Percentiles rank a stretch among this genome's conserved stretches.
These are phyloP conservation scores for Gymnobelideus leadbeateri DNA, from an alignment of 2,113 vertebrate species.

Conservation along the genomic window DNA sequence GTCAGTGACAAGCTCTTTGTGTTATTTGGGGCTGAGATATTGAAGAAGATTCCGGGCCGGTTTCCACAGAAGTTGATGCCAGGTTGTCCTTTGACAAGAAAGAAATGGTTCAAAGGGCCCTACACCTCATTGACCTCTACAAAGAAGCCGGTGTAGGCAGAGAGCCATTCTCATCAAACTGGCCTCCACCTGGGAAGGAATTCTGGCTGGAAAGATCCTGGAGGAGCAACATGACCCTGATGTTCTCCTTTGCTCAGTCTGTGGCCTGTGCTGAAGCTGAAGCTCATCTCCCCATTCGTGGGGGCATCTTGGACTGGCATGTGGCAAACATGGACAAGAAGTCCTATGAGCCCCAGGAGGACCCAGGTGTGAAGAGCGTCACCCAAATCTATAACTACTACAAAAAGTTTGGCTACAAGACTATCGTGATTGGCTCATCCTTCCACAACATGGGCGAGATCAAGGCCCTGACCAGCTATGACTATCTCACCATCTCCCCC, in stretches of 20 bases:
- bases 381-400: slow-evolving; percentile 99
- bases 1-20: slow-evolving; percentile 97
- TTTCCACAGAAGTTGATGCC: slow-evolving; percentile 97
- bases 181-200: slow-evolving; percentile 98
- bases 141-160: slow-evolving; percentile 92
- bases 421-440: slow-evolving; percentile 98
- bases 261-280: slow-evolving; percentile 97
- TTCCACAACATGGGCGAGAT: slow-evolving; percentile 96
- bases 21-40: slow-evolving; percentile 94
- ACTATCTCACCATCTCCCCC: slow-evolving; percentile 97
- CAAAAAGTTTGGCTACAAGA: slow-evolving; percentile 96
- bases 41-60: slow-evolving; percentile 96
- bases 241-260: slow-evolving; percentile 99
- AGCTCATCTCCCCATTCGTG: slow-evolving; percentile 96
- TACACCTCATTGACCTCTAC: slow-evolving; percentile 92
- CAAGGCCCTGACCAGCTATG: slow-evolving; percentile 94
- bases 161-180: slow-evolving; percentile 95
- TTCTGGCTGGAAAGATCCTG: slow-evolving; percentile 96
- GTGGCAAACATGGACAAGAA: slow-evolving; percentile 94
- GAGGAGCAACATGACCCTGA: slow-evolving; percentile 99
- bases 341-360: slow-evolving; percentile 90
- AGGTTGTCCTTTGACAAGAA: slow-evolving; percentile 97
- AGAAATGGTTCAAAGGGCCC: slow-evolving; percentile 92
- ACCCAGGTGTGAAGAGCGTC: slow-evolving; percentile 97
- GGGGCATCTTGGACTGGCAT: slow-evolving; percentile 97